A percentile compares a stretch with the other conserved stretches of the same genome.
phyloP scores from a whole-genome alignment of 2,888 invertebrate genomes.

The Macrophya annulata region DNA sequence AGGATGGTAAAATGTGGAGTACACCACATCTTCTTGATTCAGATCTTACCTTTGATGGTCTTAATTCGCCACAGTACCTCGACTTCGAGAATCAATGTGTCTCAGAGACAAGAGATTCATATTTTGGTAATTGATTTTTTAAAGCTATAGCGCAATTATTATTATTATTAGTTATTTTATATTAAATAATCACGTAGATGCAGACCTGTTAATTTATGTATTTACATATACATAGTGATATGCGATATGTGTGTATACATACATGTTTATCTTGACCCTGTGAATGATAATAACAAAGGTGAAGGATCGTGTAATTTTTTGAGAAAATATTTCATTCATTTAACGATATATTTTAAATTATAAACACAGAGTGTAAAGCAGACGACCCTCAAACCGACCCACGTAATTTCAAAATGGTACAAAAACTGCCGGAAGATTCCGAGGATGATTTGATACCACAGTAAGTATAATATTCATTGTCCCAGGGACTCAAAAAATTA shows the following conservation, averaged over 20 bases:
- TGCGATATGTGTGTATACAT: too few species aligned
- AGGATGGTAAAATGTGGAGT: neutral
- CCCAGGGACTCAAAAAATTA: neutral
- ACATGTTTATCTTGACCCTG: too few species aligned
- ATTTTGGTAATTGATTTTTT: constrained; percentile 27
- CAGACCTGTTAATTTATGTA: neutral
- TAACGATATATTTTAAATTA: neutral
- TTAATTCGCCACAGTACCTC: constrained; percentile 10
- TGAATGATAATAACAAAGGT: too few species aligned
- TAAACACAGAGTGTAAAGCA: neutral
- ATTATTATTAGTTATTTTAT: neutral
- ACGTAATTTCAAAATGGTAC: neutral
- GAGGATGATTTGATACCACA: neutral
- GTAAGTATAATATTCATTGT: neutral
- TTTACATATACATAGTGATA: too few species aligned
- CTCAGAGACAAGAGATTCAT: constrained; percentile 48
- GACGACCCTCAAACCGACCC: neutral
- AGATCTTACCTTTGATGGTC: neutral
- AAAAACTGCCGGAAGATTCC: constrained; percentile 7
- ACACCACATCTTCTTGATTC: neutral
- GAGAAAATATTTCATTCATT: too few species aligned
- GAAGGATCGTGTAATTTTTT: too few species aligned
- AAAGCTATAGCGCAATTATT: neutral
- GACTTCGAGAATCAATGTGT: neutral
- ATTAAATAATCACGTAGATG: neutral